These are phyloP conservation scores for Gerris lacustris DNA, from an alignment of 2,888 invertebrate genomes.

Conservation along the genomic window DNA sequence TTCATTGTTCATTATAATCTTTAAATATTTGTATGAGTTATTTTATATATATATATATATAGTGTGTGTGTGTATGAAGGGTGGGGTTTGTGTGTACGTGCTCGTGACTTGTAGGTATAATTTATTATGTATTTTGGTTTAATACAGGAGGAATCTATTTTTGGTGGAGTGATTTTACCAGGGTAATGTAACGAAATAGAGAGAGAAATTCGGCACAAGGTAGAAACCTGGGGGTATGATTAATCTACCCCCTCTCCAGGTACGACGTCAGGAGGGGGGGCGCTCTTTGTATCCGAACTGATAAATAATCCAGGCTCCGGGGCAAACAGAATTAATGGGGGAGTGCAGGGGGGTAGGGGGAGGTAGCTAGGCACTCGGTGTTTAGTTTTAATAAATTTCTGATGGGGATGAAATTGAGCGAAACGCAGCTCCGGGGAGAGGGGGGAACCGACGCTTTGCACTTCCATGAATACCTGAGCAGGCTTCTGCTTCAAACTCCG, in stretches of 20 bases:
- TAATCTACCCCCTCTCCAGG: neutral
- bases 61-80: too few relatives aligned
- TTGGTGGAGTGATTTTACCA: too few relatives aligned
- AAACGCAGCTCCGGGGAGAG: conserved; percentile 12
- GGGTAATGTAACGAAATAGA: too few relatives aligned
- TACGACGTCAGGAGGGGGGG: neutral
- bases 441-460: neutral
- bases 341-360: conserved; percentile 9
- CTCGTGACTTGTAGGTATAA: too few relatives aligned
- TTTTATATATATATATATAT: too few relatives aligned
- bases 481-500: too few relatives aligned
- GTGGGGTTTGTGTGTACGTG: too few relatives aligned
- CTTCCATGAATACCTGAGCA: conserved; percentile 21
- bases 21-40: too few relatives aligned
- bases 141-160: too few relatives aligned
- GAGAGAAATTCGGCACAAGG: too few relatives aligned
- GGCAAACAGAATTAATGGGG: conserved; percentile 27
- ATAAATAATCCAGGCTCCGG: conserved; percentile 25
- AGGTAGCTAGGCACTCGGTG: conserved; percentile 17
- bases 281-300: neutral
- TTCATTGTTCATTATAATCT: too few relatives aligned
- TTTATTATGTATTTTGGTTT: too few relatives aligned
- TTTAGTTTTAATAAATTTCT: conserved; percentile 32
- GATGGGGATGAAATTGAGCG: conserved; percentile 28
- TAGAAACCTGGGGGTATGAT: neutral